phyloP scores from a whole-genome alignment of 2,113 vertebrate species.

The Oxyura jamaicensis region DNA sequence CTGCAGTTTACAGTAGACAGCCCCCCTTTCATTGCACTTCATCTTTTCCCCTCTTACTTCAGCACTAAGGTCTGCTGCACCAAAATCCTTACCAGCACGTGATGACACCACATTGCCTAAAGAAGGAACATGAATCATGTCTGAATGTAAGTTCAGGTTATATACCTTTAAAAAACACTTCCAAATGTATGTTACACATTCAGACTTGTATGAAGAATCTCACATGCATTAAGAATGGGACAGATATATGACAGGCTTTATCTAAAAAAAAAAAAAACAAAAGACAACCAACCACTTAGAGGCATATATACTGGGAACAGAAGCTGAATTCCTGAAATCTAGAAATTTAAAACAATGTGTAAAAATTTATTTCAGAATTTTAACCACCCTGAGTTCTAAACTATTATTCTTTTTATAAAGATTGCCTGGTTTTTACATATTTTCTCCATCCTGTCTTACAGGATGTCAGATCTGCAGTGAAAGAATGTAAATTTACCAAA shows the following conservation, averaged over 20 bases:
- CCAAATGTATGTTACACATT: not conserved
- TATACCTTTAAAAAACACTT: not conserved
- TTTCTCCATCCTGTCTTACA: not conserved
- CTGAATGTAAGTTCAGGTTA: not conserved
- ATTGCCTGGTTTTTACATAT: not conserved
- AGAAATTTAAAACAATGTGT: not conserved
- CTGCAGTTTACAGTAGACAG: not conserved
- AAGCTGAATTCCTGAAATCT: not conserved
- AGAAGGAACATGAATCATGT: fast-evolving
- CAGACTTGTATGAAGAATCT: not conserved
- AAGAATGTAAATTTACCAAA: not conserved
- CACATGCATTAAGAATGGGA: not conserved
- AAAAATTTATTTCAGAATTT: not conserved
- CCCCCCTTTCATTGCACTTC: not conserved
- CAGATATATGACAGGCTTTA: not conserved
- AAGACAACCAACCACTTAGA: not conserved
- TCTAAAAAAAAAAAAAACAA: not conserved
- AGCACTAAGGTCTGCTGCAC: not conserved
- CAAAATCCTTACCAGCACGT: not conserved
- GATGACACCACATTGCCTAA: fast-evolving
- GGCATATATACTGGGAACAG: not conserved
- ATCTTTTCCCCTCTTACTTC: not conserved
- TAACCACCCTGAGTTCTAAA: not conserved
- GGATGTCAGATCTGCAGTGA: not conserved
- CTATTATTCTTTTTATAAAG: not conserved